These are phyloP conservation scores for Plebejus anna DNA, from an alignment of 2,888 invertebrate species.

Conservation along the genomic window DNA sequence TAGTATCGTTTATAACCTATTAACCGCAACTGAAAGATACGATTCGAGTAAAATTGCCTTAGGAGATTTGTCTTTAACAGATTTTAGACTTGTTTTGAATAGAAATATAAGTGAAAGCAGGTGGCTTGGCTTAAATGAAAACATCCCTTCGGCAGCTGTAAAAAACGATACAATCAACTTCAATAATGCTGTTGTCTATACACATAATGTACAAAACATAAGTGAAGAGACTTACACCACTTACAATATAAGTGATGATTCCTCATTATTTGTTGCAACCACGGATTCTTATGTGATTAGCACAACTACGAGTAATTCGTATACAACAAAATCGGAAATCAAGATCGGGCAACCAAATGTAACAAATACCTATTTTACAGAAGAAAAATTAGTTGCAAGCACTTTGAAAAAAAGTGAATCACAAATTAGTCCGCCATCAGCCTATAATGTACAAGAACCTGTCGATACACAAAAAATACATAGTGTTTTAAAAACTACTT, in stretches of 20 bases:
- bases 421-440: neutral
- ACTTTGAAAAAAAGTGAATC: neutral
- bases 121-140: neutral
- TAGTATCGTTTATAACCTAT: neutral
- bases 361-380: neutral
- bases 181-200: neutral
- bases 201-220: neutral
- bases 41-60: neutral
- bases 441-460: neutral
- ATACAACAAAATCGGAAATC: neutral
- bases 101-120: neutral
- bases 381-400: neutral
- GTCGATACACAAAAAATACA: neutral
- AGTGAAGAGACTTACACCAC: neutral
- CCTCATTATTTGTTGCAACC: neutral
- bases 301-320: neutral
- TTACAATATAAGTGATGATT: neutral
- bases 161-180: neutral
- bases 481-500: neutral
- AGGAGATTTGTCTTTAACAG: neutral
- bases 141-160: neutral
- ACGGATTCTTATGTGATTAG: neutral
- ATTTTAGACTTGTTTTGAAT: neutral
- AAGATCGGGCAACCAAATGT: neutral
- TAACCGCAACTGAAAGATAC: constrained; percentile 2